Evolutionary conservation across 2,888 invertebrate genomes (phyloP).

Genomic region (Ophion costatus): DNA sequence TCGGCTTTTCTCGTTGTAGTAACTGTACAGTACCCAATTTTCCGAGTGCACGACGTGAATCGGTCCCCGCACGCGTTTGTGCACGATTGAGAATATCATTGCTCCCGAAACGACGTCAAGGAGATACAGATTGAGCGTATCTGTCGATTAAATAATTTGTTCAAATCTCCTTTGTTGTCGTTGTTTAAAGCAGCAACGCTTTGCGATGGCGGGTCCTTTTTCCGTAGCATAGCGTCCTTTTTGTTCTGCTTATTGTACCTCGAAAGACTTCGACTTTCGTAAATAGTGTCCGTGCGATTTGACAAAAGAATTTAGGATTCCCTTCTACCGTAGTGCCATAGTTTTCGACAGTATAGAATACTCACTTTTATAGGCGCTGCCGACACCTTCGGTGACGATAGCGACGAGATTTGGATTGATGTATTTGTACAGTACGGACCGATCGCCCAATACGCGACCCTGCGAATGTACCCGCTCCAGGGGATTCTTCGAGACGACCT

Average conservation of each 20-base stretch:
- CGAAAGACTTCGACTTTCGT: too few species aligned
- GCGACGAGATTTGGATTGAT: constrained; percentile 98
- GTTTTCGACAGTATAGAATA: constrained; percentile 28
- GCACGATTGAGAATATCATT: constrained; percentile 92
- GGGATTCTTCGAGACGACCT: constrained; percentile 87
- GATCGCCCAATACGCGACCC: constrained; percentile 96
- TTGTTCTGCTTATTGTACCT: too few species aligned
- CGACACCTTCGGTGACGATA: constrained; percentile 91
- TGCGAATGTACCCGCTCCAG: constrained; percentile 95
- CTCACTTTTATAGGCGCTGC: constrained; percentile 90
- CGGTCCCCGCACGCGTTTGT: constrained; percentile 93
- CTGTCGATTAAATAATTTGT: constrained; percentile 82
- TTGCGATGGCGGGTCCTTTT: too few species aligned
- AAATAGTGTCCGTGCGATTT: not conserved
- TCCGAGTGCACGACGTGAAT: constrained; percentile 97
- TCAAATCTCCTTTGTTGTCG: not conserved
- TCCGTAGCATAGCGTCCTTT: too few species aligned
- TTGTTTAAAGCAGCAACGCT: not conserved
- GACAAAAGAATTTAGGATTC: too few species aligned
- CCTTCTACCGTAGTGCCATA: not conserved
- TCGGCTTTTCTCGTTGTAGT: constrained; percentile 96
- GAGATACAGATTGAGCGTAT: constrained; percentile 92
- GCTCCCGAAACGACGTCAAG: constrained; percentile 96
- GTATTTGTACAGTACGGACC: constrained; percentile 99
- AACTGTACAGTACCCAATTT: constrained; percentile 97